A percentile compares a stretch with the other conserved stretches of the same genome.
These are phyloP conservation scores for Bombus soroeensis DNA, from an alignment of 1,140 invertebrate species.

Conservation along the genomic window DNA sequence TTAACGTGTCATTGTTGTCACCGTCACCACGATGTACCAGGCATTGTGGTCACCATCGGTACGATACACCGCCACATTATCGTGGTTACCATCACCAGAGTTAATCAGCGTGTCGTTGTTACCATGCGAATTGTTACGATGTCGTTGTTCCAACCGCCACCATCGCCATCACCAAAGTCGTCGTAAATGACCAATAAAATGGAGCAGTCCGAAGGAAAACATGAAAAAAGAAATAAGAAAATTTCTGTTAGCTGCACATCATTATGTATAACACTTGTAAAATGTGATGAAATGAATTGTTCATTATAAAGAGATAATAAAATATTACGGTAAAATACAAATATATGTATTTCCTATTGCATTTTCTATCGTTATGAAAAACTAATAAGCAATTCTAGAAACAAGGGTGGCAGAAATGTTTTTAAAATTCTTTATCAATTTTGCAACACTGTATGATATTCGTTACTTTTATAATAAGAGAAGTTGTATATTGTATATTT, in stretches of 20 bases:
- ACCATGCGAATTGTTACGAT: conserved; percentile 26
- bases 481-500: no score
- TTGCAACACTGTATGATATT: background rate
- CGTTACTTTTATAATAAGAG: no score
- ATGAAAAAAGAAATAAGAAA: conserved; percentile 58
- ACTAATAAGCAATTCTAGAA: background rate
- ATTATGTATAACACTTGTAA: no score
- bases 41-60: conserved; percentile 47
- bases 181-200: background rate
- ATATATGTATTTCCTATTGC: no score
- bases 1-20: conserved; percentile 49
- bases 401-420: background rate
- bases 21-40: conserved; percentile 50
- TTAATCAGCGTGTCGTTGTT: conserved; percentile 49
- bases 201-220: conserved; percentile 12
- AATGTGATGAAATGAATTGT: no score
- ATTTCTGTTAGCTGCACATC: conserved; percentile 35
- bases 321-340: no score
- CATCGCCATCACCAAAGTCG: conserved; percentile 26
- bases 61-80: conserved; percentile 13
- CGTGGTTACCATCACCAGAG: conserved; percentile 47
- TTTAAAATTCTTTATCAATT: background rate
- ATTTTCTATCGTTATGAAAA: background rate
- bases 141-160: conserved; percentile 18
- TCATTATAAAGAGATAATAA: no score